Evolutionary conservation across 2,113 vertebrate species (phyloP).

Genomic region (Neolamprologus longior): DNA sequence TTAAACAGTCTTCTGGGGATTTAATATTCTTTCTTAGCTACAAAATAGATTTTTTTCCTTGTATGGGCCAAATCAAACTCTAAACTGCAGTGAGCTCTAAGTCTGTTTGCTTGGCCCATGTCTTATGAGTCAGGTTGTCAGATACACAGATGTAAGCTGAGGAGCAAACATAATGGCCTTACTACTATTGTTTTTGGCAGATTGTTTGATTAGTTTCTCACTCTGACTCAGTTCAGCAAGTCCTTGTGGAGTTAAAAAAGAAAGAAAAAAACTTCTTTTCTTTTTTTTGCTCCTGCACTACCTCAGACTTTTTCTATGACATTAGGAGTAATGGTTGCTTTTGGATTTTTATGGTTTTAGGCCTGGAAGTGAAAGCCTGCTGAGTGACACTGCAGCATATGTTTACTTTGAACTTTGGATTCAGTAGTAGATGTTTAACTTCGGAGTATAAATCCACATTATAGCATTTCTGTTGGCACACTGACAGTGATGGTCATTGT

Average conservation of each 20-base stretch:
- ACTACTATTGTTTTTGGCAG: background rate
- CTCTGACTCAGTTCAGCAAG: background rate
- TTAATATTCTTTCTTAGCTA: background rate
- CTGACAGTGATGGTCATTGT: background rate
- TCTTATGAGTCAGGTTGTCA: background rate
- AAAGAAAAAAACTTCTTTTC: accelerated
- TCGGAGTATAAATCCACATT: background rate
- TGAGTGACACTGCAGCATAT: background rate
- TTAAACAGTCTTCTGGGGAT: background rate
- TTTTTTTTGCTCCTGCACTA: background rate
- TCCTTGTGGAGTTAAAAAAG: background rate
- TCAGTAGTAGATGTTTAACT: conserved; percentile 44
- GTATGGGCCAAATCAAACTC: background rate
- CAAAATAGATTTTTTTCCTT: background rate
- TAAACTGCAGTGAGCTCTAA: background rate
- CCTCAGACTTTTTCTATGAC: background rate
- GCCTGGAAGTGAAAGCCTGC: background rate
- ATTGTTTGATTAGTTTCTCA: background rate
- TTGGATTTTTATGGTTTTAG: background rate
- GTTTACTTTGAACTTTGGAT: conserved; percentile 41
- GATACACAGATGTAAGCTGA: background rate
- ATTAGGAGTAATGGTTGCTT: background rate
- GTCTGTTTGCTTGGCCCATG: background rate
- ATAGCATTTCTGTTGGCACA: background rate
- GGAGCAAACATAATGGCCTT: background rate